Base-by-base conservation (phyloP, 2,888 invertebrate species). In the Luffia ferchaultella region DNA sequence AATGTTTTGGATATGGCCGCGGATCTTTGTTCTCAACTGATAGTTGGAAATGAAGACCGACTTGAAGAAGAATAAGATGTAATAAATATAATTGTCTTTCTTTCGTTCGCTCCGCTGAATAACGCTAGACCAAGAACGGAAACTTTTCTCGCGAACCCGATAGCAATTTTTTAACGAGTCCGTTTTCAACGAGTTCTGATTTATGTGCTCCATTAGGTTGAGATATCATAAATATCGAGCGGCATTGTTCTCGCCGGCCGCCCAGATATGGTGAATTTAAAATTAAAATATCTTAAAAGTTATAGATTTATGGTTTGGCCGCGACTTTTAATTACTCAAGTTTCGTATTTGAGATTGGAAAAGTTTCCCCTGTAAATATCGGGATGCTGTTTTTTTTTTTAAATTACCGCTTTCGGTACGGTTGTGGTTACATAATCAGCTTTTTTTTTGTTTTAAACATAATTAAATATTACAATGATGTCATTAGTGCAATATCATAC, bases 211-310 rank as follows among this genome's bases (percentile, higher is more conserved):
- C 49, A 42, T 42, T 49, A 42, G 42, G 43, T 49, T 42, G 20
- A 49, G 49, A 43, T 49, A 49, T 49, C 49, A 49, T 49, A 49
- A 49, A 49, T 49, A 49, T 49, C 49, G 49, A 43, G 43, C 30
- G 30, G 30, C 49, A 43, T 49, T 42, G 42, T 48, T 41, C 18
- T 49, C 18, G 49, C 42, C 42, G 43, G 49, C 17, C 20, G 40
- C 18, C 43, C 44, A 19, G 42, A 42, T 49, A 42, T 49, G 49
- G 19, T n/a, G 60, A 61, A 65, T 71, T 72, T 72, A 72, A 72
- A 74, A 70, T 74, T 73, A 71, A 71, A 75, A 70, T 69, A 68
- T 70, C 67, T 67, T 66, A 65, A 67, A 72, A 69, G 65, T 75
- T 73, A 70, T 70, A 68, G 73, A 76, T 76, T 76, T 76, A 52